phyloP scores from a whole-genome alignment of 2,113 vertebrate genomes.

The Platycercus adscitus region DNA sequence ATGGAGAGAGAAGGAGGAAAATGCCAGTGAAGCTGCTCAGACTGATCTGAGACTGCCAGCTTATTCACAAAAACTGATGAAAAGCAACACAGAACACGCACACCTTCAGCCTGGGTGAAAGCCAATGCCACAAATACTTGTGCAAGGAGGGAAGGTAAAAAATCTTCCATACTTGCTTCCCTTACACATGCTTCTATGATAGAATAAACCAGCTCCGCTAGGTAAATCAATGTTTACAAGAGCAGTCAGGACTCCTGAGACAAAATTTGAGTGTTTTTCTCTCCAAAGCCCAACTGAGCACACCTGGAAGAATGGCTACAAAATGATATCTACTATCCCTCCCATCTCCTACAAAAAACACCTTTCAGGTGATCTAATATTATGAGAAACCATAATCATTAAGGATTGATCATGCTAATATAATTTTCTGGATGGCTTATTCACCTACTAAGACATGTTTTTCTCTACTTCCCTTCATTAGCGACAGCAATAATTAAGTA shows the following conservation, averaged over 20 bases:
- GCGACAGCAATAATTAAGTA: constrained; percentile 70
- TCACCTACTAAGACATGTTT: constrained; percentile 75
- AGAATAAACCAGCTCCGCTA: constrained; percentile 36
- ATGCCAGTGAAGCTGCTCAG: constrained; percentile 49
- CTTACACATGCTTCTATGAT: background rate
- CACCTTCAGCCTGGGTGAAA: constrained; percentile 22
- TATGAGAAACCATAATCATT: constrained; percentile 73
- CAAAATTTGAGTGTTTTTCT: constrained; percentile 20
- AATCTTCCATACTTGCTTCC: background rate
- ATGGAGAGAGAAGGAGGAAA: background rate
- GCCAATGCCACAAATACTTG: constrained; percentile 26
- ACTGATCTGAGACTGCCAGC: constrained; percentile 21
- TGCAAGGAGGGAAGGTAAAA: constrained; percentile 2
- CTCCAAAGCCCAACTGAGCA: constrained; percentile 19
- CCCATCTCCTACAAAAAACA: constrained; percentile 24
- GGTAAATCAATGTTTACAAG: constrained; percentile 18
- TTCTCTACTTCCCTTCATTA: constrained; percentile 76
- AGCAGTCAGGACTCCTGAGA: constrained; percentile 14
- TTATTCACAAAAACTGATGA: constrained; percentile 25
- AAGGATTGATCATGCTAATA: constrained; percentile 74
- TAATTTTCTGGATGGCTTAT: constrained; percentile 79
- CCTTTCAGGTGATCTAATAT: constrained; percentile 73
- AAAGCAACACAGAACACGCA: constrained; percentile 34
- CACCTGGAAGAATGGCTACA: constrained; percentile 21
- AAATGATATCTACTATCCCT: constrained; percentile 33